Base-by-base conservation (phyloP, 2,888 invertebrate species). In the Lithosia quadra region DNA sequence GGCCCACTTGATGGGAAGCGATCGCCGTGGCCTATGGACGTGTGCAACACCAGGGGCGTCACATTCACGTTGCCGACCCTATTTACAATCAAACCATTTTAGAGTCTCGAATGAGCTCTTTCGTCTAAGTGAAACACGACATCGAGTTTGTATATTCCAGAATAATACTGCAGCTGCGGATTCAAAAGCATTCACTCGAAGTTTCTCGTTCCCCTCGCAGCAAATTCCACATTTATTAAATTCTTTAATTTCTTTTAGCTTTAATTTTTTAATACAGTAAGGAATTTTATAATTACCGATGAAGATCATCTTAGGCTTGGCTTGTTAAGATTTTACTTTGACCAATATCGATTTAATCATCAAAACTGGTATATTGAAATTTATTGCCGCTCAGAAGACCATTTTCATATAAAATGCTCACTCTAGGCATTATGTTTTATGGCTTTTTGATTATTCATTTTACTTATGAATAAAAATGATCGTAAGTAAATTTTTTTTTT, bases 201-300 rank as follows among this genome's bases (percentile, higher is more conserved):
- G 56, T 39, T 64, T 64, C 56, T n/a, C 56, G 56, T 64, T 39
- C 64, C 24, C 56, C 57, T 59, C 66, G 36, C 62, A 56, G 49
- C 62, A 53, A 69, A 69, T 69, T 69, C 66, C 69, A 66, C 65
- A 59, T 58, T 69, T 58, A 69, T 49, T 65, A 69, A 65, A 69
- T 61, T 69, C 55, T 65, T 65, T 43, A 65, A 65, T 65, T 65
- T 66, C 66, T 66, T 66, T 69, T 53, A 59, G n/a, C 53, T 39
- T 69, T 69, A 72, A 65, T 69, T 73, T 49, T 70, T 75, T 72
- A 72, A 73, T 70, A 78, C 70, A 69, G 70, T 68, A 68, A 72
- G 69, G 78, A 78, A 78, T 78, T 75, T 78, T 76, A 75, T 78
- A 78, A 78, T 78, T 75, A 75, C 73, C 13, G 53, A 9, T 65